Conservation (phyloP, 2,113 vertebrate species). For the Plectropomus leopardus region DNA sequence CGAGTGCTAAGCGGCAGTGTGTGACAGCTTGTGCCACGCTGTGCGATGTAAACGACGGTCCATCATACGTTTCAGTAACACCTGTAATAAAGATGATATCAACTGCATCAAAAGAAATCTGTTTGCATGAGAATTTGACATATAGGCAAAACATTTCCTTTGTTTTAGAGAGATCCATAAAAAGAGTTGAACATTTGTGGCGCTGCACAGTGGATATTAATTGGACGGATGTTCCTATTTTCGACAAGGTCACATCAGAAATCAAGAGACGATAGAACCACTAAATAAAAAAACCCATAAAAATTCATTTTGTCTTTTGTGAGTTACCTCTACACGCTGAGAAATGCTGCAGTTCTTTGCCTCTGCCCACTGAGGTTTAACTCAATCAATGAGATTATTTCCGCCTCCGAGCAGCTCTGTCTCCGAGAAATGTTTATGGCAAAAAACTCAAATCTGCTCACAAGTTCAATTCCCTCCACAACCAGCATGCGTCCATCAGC, state of each 20-base stretch:
- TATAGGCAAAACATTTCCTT: too few species aligned
- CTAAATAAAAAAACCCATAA: background rate
- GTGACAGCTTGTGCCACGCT: too few species aligned
- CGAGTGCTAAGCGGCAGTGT: too few species aligned
- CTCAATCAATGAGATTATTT: conserved; percentile 48
- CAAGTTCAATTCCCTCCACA: conserved; percentile 44
- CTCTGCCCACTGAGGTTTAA: conserved; percentile 20
- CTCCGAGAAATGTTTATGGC: background rate
- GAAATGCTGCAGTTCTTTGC: background rate
- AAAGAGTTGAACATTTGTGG: too few species aligned
- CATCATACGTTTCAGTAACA: too few species aligned
- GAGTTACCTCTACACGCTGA: background rate
- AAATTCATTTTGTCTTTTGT: conserved; percentile 1
- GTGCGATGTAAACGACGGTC: too few species aligned
- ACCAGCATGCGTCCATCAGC: conserved; percentile 41
- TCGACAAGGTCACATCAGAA: background rate
- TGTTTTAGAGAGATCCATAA: background rate
- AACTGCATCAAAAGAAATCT: too few species aligned
- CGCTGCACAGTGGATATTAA: background rate
- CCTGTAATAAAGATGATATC: too few species aligned
- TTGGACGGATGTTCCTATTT: background rate
- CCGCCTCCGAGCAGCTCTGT: conserved; percentile 2
- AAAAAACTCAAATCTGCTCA: conserved; percentile 11
- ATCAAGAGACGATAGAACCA: background rate
- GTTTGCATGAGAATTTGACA: too few species aligned